Percentiles rank a stretch among this genome's conserved stretches.
phyloP scores from a whole-genome alignment of 2,888 invertebrate species.

The Microplitis manilae region DNA sequence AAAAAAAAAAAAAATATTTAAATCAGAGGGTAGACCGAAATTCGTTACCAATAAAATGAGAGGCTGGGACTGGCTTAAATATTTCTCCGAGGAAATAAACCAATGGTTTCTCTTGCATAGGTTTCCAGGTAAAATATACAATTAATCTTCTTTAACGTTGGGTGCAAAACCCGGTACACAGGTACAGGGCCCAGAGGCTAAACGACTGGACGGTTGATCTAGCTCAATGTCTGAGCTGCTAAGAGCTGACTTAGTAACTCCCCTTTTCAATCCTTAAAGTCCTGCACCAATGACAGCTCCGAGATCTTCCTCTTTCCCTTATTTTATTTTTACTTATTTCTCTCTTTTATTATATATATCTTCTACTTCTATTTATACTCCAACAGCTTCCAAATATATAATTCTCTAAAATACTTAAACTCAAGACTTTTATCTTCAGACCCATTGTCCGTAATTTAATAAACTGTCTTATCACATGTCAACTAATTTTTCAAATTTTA shows the following conservation, averaged over 20 bases:
- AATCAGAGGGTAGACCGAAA: too few species aligned
- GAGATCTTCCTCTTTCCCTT: slow-evolving; percentile 9
- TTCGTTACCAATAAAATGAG: too few species aligned
- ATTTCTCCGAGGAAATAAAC: slow-evolving; percentile 11
- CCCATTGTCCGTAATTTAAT: too few species aligned
- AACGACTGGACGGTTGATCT: neutral
- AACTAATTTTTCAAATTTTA: too few species aligned
- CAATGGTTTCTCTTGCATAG: slow-evolving; percentile 27
- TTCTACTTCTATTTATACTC: too few species aligned
- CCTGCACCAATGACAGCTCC: slow-evolving; percentile 21
- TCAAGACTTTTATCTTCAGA: too few species aligned
- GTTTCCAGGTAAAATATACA: slow-evolving; percentile 37
- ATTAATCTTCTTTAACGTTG: slow-evolving; percentile 32
- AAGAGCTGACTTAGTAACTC: neutral
- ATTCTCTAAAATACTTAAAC: too few species aligned
- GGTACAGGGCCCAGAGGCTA: neutral
- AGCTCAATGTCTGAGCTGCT: neutral
- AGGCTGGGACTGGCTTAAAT: too few species aligned
- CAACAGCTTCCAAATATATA: too few species aligned
- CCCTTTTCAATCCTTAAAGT: slow-evolving; percentile 8
- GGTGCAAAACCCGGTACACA: slow-evolving; percentile 21
- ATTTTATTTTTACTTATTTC: neutral
- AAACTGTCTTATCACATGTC: too few species aligned
- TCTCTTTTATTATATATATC: neutral
- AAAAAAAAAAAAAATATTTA: too few species aligned